Conservation (phyloP, 2,113 vertebrate species). For the Danionella cerebrum region DNA sequence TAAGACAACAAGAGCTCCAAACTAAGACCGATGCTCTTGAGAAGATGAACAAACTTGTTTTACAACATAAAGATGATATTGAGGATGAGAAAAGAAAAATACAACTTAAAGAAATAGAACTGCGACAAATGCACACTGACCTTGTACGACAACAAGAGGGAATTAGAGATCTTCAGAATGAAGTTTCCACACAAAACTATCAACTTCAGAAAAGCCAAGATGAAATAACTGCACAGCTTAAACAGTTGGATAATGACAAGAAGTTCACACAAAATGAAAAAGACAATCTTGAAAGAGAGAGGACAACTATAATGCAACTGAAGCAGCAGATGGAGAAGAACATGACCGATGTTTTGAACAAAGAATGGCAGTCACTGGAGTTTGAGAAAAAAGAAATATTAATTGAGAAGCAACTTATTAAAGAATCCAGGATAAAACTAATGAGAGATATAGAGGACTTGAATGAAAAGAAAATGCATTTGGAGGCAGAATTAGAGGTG, state of each 20-base stretch:
- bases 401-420: background rate
- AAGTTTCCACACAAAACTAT: background rate
- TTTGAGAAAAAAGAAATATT: conserved; percentile 1
- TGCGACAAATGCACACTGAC: conserved; percentile 34
- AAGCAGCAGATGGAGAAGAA: conserved; percentile 1
- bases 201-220: background rate
- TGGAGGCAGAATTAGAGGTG: background rate
- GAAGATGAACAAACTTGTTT: conserved; percentile 29
- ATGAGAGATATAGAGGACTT: background rate
- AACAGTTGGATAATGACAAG: background rate
- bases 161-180: background rate
- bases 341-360: conserved; percentile 1
- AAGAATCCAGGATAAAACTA: background rate
- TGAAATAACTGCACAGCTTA: background rate
- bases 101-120: background rate
- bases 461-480: background rate
- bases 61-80: conserved; percentile 23
- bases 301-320: background rate
- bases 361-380: background rate
- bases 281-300: conserved; percentile 16
- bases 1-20: background rate
- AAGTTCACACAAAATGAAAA: conserved; percentile 16
- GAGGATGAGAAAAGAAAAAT: conserved; percentile 35
- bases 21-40: background rate
- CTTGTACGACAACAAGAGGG: conserved; percentile 7